Percentiles rank a stretch among this genome's conserved stretches.
Conservation (phyloP, 2,113 vertebrate genomes). For the Ellobius talpinus region DNA sequence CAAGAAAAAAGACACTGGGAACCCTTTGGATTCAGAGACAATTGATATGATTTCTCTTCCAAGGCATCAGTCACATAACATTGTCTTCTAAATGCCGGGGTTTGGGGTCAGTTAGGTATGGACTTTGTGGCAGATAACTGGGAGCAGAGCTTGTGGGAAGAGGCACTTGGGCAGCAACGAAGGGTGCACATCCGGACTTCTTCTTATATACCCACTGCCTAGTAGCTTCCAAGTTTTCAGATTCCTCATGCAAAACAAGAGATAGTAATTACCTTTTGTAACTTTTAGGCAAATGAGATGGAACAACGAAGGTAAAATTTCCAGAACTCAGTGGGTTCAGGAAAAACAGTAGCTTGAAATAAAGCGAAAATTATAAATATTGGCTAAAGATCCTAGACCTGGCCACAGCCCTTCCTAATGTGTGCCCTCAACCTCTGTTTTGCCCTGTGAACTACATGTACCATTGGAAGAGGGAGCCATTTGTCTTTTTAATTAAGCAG, state of each 20-base stretch:
- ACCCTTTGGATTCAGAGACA: not conserved
- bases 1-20: not conserved
- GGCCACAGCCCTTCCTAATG: not conserved
- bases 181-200: not conserved
- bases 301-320: not conserved
- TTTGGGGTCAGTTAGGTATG: not conserved
- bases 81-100: not conserved
- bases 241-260: not conserved
- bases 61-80: not conserved
- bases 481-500: not conserved
- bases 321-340: fast-evolving
- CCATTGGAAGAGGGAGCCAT: not conserved
- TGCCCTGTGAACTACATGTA: not conserved
- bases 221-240: not conserved
- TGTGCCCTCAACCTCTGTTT: not conserved
- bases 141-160: not conserved
- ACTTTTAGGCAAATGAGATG: not conserved
- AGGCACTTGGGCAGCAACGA: fast-evolving
- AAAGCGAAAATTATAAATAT: not conserved
- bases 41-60: not conserved
- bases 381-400: not conserved
- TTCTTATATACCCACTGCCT: not conserved
- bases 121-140: not conserved
- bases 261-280: not conserved
- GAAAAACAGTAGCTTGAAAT: not conserved